Conservation (phyloP, 2,888 invertebrate species). For the Eupithecia centaureata region DNA sequence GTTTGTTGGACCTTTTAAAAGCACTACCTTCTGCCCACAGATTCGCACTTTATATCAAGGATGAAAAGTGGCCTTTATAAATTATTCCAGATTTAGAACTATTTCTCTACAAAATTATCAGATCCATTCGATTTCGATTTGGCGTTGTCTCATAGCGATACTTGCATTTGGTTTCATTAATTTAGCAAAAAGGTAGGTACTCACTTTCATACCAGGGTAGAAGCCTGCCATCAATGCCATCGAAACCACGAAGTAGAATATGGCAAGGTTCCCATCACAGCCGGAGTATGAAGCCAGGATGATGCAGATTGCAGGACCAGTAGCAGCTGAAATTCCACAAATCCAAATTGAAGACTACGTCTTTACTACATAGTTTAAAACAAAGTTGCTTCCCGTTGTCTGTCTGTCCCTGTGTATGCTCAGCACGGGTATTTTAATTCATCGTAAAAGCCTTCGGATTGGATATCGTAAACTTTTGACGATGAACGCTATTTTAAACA, state of each 20-base stretch:
- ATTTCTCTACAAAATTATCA: background rate
- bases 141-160: background rate
- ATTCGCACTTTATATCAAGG: background rate
- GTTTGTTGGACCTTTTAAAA: too few species aligned
- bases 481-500: too few species aligned
- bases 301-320: constrained; percentile 86
- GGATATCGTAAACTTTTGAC: too few species aligned
- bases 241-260: constrained; percentile 85
- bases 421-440: too few species aligned
- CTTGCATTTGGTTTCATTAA: background rate
- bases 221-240: constrained; percentile 89
- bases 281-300: constrained; percentile 86
- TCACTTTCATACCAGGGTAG: constrained; percentile 87
- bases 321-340: constrained; percentile 85
- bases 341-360: too few species aligned
- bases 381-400: background rate
- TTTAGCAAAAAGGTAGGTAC: constrained; percentile 11
- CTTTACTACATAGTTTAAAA: too few species aligned
- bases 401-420: too few species aligned
- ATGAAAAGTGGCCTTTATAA: background rate
- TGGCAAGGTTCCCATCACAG: constrained; percentile 78
- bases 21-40: too few species aligned
- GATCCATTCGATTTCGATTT: background rate
- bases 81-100: background rate
- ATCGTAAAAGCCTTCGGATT: too few species aligned